A percentile compares a stretch with the other conserved stretches of the same genome.
These are phyloP conservation scores for Coptodon rendalli DNA, from an alignment of 2,113 vertebrate genomes.

Conservation along the genomic window DNA sequence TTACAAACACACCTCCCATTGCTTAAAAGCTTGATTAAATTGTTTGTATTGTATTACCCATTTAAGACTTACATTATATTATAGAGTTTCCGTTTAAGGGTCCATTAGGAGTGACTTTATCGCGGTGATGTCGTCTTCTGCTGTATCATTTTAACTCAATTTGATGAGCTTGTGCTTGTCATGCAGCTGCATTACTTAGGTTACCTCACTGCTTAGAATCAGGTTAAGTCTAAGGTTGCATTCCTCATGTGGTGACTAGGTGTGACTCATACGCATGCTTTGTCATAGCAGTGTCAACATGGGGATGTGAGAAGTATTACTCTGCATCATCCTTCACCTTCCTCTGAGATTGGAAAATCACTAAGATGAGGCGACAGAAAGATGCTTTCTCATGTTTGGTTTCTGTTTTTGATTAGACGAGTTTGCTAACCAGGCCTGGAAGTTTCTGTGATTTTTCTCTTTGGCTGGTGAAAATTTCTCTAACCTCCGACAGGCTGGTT, in stretches of 20 bases:
- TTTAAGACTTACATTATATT: not conserved
- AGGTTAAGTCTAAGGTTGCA: conserved; percentile 1
- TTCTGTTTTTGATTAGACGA: not conserved
- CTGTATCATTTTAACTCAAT: not conserved
- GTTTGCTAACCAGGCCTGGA: accelerated
- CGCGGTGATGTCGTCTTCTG: not conserved
- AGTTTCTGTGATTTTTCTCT: not conserved
- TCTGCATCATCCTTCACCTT: not conserved
- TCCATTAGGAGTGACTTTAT: not conserved
- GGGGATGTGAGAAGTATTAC: not conserved
- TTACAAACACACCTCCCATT: not conserved
- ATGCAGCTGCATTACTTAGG: not conserved
- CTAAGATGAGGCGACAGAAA: not conserved
- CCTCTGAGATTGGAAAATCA: not conserved
- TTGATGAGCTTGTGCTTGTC: conserved; percentile 3
- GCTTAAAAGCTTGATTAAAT: not conserved
- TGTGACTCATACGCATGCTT: conserved; percentile 25
- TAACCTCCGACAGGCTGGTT: not conserved
- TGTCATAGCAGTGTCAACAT: not conserved
- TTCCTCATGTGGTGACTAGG: not conserved
- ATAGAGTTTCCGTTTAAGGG: not conserved
- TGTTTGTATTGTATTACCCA: not conserved
- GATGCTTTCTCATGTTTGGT: not conserved
- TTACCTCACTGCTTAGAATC: not conserved
- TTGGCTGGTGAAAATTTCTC: not conserved